Evolutionary conservation across 2,888 invertebrate genomes (phyloP).

Genomic region (Drosophila monieri): DNA sequence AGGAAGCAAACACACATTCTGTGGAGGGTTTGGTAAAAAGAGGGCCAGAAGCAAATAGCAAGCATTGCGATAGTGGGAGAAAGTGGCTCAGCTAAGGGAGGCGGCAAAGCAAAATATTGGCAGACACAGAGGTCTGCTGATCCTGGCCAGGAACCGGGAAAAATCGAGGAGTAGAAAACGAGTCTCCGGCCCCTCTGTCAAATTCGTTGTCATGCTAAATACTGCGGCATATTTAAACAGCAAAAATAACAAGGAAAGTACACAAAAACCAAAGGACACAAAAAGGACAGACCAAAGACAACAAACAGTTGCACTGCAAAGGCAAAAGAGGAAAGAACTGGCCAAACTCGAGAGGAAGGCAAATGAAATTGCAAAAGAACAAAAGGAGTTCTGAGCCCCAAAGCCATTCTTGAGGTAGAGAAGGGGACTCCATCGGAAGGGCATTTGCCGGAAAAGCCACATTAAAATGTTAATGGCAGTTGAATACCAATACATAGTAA

Average conservation of each 20-base stretch:
- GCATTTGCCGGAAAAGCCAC: slow-evolving; percentile 15
- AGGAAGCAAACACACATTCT: slow-evolving; percentile 35
- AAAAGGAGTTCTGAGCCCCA: slow-evolving; percentile 51
- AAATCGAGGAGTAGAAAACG: slow-evolving; percentile 18
- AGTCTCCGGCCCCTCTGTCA: slow-evolving; percentile 48
- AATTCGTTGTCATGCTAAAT: slow-evolving; percentile 75
- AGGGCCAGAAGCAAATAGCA: slow-evolving; percentile 35
- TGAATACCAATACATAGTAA: slow-evolving; percentile 45
- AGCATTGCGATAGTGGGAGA: slow-evolving; percentile 24
- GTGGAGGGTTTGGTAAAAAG: slow-evolving; percentile 10
- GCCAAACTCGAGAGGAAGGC: slow-evolving; percentile 43
- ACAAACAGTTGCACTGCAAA: slow-evolving; percentile 26
- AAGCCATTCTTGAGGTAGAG: slow-evolving; percentile 2
- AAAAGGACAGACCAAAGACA: slow-evolving; percentile 29
- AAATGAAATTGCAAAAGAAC: slow-evolving; percentile 65
- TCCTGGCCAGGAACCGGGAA: slow-evolving; percentile 41
- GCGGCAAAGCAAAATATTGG: slow-evolving; percentile 64
- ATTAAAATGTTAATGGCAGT: slow-evolving; percentile 71
- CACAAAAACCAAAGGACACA: slow-evolving; percentile 36
- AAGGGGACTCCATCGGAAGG: neutral
- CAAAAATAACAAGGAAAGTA: slow-evolving; percentile 47
- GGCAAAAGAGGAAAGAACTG: slow-evolving; percentile 14
- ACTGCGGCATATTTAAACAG: slow-evolving; percentile 72
- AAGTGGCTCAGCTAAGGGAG: slow-evolving; percentile 44
- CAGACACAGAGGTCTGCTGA: slow-evolving; percentile 68